A percentile compares a stretch with the other conserved stretches of the same genome.
These are phyloP conservation scores for Drosophila sp. DNA, from an alignment of 1,140 invertebrate species.

Conservation along the genomic window DNA sequence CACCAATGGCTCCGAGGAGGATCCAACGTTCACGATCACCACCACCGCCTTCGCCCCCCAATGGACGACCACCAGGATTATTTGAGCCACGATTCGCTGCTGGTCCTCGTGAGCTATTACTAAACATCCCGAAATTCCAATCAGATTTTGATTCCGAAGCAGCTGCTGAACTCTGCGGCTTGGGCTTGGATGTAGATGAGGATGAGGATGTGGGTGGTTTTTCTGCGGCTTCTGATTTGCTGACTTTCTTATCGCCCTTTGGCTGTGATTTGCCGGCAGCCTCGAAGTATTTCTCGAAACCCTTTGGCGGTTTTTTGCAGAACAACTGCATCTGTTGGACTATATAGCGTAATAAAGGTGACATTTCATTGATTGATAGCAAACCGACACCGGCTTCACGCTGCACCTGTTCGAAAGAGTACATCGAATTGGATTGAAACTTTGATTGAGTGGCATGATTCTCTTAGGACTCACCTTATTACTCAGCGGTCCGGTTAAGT, in stretches of 20 bases:
- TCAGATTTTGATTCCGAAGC: constrained; percentile 83
- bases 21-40: constrained; percentile 89
- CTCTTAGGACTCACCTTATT: constrained; percentile 30
- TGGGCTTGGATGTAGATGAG: constrained; percentile 53
- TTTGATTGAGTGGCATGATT: not conserved
- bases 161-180: constrained; percentile 52
- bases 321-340: constrained; percentile 66
- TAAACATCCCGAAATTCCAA: constrained; percentile 88
- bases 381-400: constrained; percentile 34
- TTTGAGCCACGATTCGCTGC: constrained; percentile 24
- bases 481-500: constrained; percentile 47
- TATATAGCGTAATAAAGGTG: constrained; percentile 64
- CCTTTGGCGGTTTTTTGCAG: constrained; percentile 88
- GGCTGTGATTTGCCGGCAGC: constrained; percentile 82
- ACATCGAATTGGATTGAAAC: not conserved
- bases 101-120: constrained; percentile 57
- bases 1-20: constrained; percentile 87
- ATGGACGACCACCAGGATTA: constrained; percentile 83
- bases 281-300: constrained; percentile 96
- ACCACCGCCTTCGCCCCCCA: constrained; percentile 85
- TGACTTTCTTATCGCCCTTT: constrained; percentile 83
- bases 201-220: constrained; percentile 24
- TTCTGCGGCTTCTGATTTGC: constrained; percentile 45
- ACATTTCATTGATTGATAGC: constrained; percentile 37
- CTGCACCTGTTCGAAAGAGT: constrained; percentile 21